A percentile compares a stretch with the other conserved stretches of the same genome.
Evolutionary conservation across 37 sponge, comb jelly and placozoan species (phyloP).

Genomic region (Eunapius fragilis): DNA sequence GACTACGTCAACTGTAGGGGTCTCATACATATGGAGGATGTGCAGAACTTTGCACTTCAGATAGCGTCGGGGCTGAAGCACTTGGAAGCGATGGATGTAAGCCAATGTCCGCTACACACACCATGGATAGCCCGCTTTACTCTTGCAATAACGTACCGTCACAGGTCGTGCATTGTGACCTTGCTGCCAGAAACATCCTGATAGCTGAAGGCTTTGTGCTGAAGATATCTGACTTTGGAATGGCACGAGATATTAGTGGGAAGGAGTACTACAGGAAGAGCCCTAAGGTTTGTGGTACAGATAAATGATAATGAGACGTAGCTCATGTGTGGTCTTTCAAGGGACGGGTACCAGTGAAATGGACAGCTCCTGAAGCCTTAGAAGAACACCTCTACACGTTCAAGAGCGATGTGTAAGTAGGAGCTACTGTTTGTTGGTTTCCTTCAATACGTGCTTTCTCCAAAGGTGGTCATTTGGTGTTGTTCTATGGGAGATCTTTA

Average conservation of each 20-base stretch:
- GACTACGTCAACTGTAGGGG: conserved; percentile 60
- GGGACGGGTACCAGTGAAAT: conserved; percentile 71
- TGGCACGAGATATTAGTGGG: conserved; percentile 56
- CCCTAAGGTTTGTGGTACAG: background rate
- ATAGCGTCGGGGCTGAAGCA: conserved; percentile 70
- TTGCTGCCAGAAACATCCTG: conserved; percentile 80
- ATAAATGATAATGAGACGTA: background rate
- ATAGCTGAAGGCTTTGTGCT: conserved; percentile 65
- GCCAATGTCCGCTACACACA: background rate
- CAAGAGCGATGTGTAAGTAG: conserved; percentile 79
- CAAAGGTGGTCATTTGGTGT: conserved; percentile 82
- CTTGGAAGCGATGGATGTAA: conserved; percentile 48
- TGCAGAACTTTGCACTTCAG: conserved; percentile 78
- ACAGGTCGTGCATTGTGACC: conserved; percentile 74
- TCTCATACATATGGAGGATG: conserved; percentile 57
- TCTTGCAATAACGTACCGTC: no score
- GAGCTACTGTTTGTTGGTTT: conserved; percentile 2
- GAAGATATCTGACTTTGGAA: conserved; percentile 82
- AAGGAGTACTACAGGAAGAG: conserved; percentile 19
- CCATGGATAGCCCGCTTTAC: no score
- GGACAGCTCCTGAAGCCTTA: conserved; percentile 80
- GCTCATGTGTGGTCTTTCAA: no score
- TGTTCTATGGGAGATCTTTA: conserved; percentile 74
- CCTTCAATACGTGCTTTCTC: background rate
- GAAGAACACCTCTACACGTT: conserved; percentile 36